A percentile compares a stretch with the other conserved stretches of the same genome.
phyloP scores from a whole-genome alignment of 2,113 vertebrate genomes.

The Passer domesticus region DNA sequence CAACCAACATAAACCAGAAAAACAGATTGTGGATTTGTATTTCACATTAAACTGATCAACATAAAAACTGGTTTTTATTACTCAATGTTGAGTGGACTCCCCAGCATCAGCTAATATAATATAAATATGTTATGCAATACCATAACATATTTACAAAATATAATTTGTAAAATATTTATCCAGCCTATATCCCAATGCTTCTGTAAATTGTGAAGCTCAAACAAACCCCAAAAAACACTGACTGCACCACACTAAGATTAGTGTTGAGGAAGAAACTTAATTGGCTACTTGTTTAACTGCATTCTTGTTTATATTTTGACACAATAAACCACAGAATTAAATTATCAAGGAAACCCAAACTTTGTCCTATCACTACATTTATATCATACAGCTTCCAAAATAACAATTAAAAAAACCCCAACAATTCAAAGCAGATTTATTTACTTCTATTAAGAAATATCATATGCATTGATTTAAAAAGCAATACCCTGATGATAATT shows the following conservation, averaged over 20 bases:
- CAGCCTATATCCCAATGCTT: neutral
- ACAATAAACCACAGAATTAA: neutral
- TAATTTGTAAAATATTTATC: neutral
- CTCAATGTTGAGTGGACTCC: neutral
- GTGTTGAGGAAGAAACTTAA: neutral
- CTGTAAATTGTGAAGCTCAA: neutral
- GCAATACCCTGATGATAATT: neutral
- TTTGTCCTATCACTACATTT: neutral
- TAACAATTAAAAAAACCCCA: neutral
- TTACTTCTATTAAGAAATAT: neutral
- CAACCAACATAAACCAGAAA: accelerated
- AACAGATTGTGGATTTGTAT: neutral
- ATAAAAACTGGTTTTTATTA: neutral
- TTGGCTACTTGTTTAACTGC: neutral
- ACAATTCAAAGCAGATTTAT: neutral
- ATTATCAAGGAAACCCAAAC: neutral
- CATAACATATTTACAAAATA: neutral
- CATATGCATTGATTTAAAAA: neutral
- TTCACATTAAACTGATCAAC: neutral
- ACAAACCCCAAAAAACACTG: neutral
- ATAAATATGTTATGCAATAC: neutral
- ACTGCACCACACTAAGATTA: neutral
- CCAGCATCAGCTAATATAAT: neutral
- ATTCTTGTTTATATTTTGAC: neutral
- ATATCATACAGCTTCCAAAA: neutral